Evolutionary conservation across 2,113 vertebrate genomes (phyloP).

Genomic region (Myrmecophaga tridactyla): DNA sequence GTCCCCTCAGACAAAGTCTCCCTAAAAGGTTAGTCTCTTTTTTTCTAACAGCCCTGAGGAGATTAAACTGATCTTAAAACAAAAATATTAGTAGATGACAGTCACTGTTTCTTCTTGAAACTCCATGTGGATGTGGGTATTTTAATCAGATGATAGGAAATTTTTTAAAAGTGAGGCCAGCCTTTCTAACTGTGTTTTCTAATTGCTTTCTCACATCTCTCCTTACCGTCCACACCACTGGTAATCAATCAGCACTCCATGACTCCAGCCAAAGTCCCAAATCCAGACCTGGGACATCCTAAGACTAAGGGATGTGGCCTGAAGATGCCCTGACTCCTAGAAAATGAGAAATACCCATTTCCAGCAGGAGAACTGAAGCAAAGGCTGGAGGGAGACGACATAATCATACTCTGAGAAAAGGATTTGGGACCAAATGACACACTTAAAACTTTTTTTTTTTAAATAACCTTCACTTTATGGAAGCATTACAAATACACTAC

Average conservation of each 20-base stretch:
- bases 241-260: background rate
- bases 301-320: background rate
- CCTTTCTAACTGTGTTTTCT: conserved; percentile 33
- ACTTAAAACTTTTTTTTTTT: background rate
- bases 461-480: background rate
- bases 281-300: background rate
- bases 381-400: conserved; percentile 12
- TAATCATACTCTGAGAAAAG: conserved; percentile 61
- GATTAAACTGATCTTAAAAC: conserved; percentile 14
- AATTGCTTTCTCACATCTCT: conserved; percentile 16
- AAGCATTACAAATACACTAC: background rate
- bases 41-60: background rate
- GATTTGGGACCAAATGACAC: conserved; percentile 47
- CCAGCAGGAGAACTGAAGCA: conserved; percentile 45
- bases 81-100: conserved; percentile 40
- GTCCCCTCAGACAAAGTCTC: background rate
- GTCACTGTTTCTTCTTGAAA: conserved; percentile 7
- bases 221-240: background rate
- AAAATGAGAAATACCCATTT: conserved; percentile 35
- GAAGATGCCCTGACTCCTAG: background rate
- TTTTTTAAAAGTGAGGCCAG: background rate
- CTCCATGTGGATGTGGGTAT: background rate
- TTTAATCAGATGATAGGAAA: conserved; percentile 42
- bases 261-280: background rate
- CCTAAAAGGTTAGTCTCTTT: background rate